phyloP scores from a whole-genome alignment of 2,888 invertebrate species.

The Pyrrhosoma nymphula region DNA sequence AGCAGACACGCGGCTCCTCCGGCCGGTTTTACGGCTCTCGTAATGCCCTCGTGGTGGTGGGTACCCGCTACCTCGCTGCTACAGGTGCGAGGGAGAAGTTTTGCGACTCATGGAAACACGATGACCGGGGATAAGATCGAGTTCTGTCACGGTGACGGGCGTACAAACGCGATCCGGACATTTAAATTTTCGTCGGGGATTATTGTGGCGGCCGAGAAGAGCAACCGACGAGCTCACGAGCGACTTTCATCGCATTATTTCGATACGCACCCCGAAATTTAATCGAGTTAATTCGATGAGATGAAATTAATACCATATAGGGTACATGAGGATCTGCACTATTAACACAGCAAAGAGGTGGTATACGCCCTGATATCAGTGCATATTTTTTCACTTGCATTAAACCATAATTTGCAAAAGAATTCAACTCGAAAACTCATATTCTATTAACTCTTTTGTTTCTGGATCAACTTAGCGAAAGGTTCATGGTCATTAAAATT shows the following conservation, averaged over 20 bases:
- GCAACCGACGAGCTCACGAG: not conserved
- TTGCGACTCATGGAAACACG: constrained; percentile 23
- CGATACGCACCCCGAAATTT: not conserved
- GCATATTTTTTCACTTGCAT: too few species aligned
- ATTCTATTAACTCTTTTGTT: too few species aligned
- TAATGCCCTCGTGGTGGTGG: not conserved
- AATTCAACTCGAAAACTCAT: too few species aligned
- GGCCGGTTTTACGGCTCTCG: constrained; percentile 23
- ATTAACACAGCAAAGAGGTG: too few species aligned
- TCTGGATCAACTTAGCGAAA: too few species aligned
- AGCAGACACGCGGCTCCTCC: not conserved
- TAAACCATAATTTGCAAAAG: too few species aligned
- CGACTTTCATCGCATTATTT: not conserved
- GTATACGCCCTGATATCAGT: too few species aligned
- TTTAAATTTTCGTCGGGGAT: constrained; percentile 16
- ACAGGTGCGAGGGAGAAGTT: not conserved
- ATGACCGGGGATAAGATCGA: constrained; percentile 8
- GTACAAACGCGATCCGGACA: not conserved
- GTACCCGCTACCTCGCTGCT: not conserved
- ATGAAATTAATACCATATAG: not conserved
- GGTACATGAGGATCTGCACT: too few species aligned
- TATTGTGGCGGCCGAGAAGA: not conserved
- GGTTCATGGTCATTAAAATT: too few species aligned
- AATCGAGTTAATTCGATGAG: not conserved
- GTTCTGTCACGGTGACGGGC: not conserved